These are phyloP conservation scores for Aspidoscelis tigris DNA, from an alignment of 2,113 vertebrate species.

Conservation along the genomic window DNA sequence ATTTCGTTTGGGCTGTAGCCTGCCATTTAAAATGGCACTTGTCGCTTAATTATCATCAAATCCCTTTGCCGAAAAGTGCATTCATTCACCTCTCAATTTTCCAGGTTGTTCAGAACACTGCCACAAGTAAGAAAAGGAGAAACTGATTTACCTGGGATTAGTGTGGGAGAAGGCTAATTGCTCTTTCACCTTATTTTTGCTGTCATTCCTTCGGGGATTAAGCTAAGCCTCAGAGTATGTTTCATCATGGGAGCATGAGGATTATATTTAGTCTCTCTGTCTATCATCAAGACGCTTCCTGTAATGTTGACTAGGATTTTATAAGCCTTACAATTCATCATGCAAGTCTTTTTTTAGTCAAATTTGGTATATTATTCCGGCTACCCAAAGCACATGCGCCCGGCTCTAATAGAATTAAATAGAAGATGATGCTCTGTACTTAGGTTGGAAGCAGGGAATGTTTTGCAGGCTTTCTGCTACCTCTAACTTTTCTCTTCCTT, in stretches of 20 bases:
- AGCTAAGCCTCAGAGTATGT: constrained; percentile 73
- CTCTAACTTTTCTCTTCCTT: neutral
- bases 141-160: constrained; percentile 67
- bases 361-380: constrained; percentile 67
- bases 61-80: constrained; percentile 27
- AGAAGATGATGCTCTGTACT: constrained; percentile 32
- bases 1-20: neutral
- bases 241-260: constrained; percentile 69
- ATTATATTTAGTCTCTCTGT: constrained; percentile 71
- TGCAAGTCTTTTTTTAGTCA: constrained; percentile 61
- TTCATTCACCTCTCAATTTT: constrained; percentile 43
- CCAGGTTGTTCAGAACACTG: neutral
- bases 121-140: constrained; percentile 38
- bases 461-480: constrained; percentile 47
- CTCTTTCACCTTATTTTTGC: constrained; percentile 75
- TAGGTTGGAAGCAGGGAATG: constrained; percentile 40
- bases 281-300: constrained; percentile 63
- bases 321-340: constrained; percentile 69
- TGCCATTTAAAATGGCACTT: constrained; percentile 33
- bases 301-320: constrained; percentile 68
- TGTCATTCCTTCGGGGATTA: constrained; percentile 75
- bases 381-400: constrained; percentile 56
- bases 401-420: constrained; percentile 65
- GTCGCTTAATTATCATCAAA: constrained; percentile 36
- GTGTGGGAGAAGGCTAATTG: constrained; percentile 70